A percentile compares a stretch with the other conserved stretches of the same genome.
These are phyloP conservation scores for Sebastes cheni DNA, from an alignment of 2,797 vertebrate genomes.

Conservation along the genomic window DNA sequence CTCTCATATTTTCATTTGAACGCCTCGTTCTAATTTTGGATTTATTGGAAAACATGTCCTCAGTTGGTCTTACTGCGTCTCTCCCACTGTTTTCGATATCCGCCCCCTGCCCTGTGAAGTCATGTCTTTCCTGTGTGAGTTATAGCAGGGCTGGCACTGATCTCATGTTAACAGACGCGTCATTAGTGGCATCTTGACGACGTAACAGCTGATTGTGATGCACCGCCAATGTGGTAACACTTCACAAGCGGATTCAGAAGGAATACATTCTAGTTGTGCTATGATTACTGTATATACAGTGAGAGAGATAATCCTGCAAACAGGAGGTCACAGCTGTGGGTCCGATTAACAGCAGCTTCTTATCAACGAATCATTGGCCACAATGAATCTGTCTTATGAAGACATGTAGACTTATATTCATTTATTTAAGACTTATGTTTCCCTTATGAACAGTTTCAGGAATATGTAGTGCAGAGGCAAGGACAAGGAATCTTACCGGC, in stretches of 20 bases:
- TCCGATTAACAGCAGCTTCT: neutral
- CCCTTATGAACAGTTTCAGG: neutral
- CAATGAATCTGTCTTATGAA: neutral
- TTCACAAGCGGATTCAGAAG: neutral
- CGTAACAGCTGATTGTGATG: neutral
- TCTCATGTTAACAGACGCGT: neutral
- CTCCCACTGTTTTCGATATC: slow-evolving; percentile 20
- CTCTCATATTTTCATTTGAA: slow-evolving; percentile 12
- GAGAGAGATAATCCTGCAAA: neutral
- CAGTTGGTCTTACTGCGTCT: slow-evolving; percentile 11
- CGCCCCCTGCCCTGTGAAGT: neutral
- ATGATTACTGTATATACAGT: neutral
- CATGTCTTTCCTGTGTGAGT: slow-evolving; percentile 41
- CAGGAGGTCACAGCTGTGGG: slow-evolving; percentile 3
- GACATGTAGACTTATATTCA: neutral
- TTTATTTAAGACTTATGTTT: neutral
- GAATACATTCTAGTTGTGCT: neutral
- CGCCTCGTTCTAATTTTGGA: slow-evolving; percentile 7
- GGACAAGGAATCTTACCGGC: neutral
- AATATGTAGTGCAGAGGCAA: neutral
- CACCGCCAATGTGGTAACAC: neutral
- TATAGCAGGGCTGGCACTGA: slow-evolving; percentile 20
- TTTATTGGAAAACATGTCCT: slow-evolving; percentile 34
- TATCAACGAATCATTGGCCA: neutral
- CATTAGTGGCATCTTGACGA: slow-evolving; percentile 9